Evolutionary conservation across 1,140 invertebrate genomes (phyloP).

Genomic region (Drosophila miranda): DNA sequence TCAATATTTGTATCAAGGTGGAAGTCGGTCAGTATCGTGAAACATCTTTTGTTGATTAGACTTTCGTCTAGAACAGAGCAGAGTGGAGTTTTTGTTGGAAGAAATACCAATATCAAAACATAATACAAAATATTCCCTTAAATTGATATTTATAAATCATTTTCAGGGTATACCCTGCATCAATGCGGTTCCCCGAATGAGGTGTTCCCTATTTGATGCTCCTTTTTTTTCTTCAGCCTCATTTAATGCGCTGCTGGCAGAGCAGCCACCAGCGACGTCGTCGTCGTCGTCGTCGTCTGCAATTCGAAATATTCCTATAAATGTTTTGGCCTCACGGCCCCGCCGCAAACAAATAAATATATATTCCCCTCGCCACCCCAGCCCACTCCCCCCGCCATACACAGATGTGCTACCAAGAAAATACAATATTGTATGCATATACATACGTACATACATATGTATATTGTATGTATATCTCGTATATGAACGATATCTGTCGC

Average conservation of each 20-base stretch:
- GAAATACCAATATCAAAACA: too few species aligned
- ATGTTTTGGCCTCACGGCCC: conserved; percentile 69
- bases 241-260: conserved; percentile 49
- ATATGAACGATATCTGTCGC: conserved; percentile 69
- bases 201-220: conserved; percentile 24
- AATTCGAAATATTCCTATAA: conserved; percentile 72
- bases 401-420: conserved; percentile 5
- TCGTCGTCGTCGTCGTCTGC: conserved; percentile 54
- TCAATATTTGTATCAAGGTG: too few species aligned
- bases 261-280: conserved; percentile 3
- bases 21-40: too few species aligned
- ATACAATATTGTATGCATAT: conserved; percentile 10
- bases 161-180: conserved; percentile 16
- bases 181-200: neutral
- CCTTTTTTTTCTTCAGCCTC: conserved; percentile 46
- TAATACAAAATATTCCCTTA: too few species aligned
- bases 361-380: neutral
- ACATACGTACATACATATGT: conserved; percentile 7
- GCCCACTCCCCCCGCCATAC: neutral
- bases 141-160: too few species aligned
- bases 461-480: conserved; percentile 18
- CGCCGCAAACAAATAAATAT: conserved; percentile 41
- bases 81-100: too few species aligned
- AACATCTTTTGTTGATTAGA: too few species aligned
- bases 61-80: too few species aligned